phyloP scores from a whole-genome alignment of 2,888 invertebrate genomes.

The Blastobasis adustella region DNA sequence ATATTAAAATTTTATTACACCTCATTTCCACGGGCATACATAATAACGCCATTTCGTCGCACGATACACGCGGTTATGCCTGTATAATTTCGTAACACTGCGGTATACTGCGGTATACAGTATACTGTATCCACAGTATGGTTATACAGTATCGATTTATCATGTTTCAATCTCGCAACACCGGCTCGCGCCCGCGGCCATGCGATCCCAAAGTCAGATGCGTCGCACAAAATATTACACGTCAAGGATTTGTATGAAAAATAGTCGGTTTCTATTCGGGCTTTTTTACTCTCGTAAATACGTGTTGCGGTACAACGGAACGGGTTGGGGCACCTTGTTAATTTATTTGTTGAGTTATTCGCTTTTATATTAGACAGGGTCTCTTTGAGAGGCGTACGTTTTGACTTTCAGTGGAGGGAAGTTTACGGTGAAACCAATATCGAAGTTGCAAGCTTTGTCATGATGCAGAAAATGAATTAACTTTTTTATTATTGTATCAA shows the following conservation, averaged over 20 bases:
- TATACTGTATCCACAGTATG: constrained; percentile 11
- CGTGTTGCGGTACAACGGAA: no score
- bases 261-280: constrained; percentile 5
- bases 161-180: constrained; percentile 49
- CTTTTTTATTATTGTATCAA: no score
- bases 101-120: constrained; percentile 17
- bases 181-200: constrained; percentile 24
- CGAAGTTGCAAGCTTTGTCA: no score
- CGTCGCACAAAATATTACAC: constrained; percentile 28
- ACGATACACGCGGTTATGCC: no score
- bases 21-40: constrained; percentile 34
- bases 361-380: no score
- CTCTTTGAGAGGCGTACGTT: no score
- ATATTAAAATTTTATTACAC: constrained; percentile 40
- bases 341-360: no score
- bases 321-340: no score
- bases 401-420: no score
- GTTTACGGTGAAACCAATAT: no score
- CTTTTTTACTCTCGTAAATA: not conserved
- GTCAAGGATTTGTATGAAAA: constrained; percentile 12
- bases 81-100: not conserved
- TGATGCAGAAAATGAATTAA: no score
- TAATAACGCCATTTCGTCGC: not conserved
- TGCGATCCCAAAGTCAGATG: constrained; percentile 15
- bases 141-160: constrained; percentile 40